Conservation (phyloP, 2,113 vertebrate genomes). For the Stegastes partitus region DNA sequence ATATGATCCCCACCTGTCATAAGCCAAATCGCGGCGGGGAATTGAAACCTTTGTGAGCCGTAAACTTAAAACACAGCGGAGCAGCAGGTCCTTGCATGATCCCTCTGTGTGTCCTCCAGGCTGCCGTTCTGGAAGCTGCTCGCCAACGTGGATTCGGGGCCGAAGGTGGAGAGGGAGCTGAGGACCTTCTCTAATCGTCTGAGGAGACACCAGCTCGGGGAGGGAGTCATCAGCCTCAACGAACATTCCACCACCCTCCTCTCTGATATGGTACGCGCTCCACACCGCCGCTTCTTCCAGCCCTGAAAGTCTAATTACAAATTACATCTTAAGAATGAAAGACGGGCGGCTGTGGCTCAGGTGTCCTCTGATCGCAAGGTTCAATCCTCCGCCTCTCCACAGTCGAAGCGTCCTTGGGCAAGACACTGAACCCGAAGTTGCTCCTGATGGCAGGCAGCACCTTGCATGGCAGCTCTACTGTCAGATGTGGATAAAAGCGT, state of each 20-base stretch:
- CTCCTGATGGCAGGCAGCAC: too few species aligned
- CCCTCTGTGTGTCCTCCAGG: constrained; percentile 70
- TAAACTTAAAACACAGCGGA: neutral
- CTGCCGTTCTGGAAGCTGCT: constrained; percentile 88
- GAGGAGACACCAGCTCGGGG: constrained; percentile 85
- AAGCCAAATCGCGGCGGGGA: neutral
- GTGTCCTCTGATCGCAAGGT: too few species aligned
- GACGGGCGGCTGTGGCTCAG: too few species aligned
- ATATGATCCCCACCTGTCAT: constrained; percentile 4
- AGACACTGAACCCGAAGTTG: too few species aligned
- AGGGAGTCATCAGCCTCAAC: constrained; percentile 88
- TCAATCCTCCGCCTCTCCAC: too few species aligned
- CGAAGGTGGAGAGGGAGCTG: constrained; percentile 88
- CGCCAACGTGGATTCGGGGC: constrained; percentile 78
- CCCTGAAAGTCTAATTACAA: neutral
- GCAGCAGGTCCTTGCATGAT: constrained; percentile 14
- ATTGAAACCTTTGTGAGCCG: constrained; percentile 6
- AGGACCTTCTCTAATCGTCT: constrained; percentile 87
- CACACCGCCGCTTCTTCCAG: neutral
- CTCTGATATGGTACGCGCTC: constrained; percentile 80
- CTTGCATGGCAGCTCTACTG: too few species aligned
- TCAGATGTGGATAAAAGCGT: too few species aligned
- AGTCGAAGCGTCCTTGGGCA: too few species aligned
- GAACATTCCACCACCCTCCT: constrained; percentile 89
- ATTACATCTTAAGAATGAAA: too few species aligned